Evolutionary conservation across 1,140 invertebrate species (phyloP).

Genomic region (Platorchestia sp.): DNA sequence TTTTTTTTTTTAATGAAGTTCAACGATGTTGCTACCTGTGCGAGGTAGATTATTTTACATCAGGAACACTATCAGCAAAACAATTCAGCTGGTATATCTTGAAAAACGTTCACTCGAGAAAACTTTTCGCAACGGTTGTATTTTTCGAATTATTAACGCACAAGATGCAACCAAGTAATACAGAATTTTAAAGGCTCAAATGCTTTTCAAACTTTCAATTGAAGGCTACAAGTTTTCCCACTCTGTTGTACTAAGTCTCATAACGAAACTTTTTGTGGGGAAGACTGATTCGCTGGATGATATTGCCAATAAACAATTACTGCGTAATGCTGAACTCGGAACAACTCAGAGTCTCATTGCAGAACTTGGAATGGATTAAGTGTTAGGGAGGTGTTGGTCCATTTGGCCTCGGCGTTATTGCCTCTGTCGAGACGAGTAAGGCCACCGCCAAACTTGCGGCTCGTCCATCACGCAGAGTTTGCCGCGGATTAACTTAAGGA

Average conservation of each 20-base stretch:
- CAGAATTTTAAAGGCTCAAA: not conserved
- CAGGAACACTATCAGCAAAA: no score
- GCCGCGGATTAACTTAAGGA: conserved; percentile 26
- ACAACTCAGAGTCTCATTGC: not conserved
- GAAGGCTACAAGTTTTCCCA: not conserved
- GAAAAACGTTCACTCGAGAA: not conserved
- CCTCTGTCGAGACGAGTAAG: not conserved
- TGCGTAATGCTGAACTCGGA: not conserved
- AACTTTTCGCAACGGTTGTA: not conserved
- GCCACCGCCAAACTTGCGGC: not conserved
- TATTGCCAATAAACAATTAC: not conserved
- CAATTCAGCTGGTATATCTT: no score
- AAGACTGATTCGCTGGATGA: not conserved
- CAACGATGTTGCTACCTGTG: no score
- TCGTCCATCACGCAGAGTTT: conserved; percentile 29
- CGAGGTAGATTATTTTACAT: no score
- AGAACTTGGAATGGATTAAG: not conserved
- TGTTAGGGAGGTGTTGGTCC: not conserved
- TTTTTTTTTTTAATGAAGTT: no score
- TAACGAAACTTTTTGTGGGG: not conserved
- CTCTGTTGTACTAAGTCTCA: not conserved
- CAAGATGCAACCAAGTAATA: not conserved
- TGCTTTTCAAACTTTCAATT: not conserved
- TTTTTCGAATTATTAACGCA: not conserved
- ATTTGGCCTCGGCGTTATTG: not conserved